Evolutionary conservation across 2,113 vertebrate genomes (phyloP).

Genomic region (Austrofundulus limnaeus): DNA sequence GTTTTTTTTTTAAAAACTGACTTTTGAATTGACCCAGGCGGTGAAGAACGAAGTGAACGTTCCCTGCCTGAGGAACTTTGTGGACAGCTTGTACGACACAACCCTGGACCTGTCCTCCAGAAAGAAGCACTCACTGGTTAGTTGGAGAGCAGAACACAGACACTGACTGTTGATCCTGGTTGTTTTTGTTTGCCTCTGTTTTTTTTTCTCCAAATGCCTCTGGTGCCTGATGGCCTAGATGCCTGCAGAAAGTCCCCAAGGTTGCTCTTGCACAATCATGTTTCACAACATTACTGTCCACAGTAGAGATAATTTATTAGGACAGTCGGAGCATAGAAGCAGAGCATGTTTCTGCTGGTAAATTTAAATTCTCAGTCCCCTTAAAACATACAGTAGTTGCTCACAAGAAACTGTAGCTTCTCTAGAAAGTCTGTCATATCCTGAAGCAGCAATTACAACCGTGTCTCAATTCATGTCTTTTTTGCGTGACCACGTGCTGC

Average conservation of each 20-base stretch:
- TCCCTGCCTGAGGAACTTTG: constrained; percentile 96
- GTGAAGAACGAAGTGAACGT: constrained; percentile 99
- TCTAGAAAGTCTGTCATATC: constrained; percentile 2
- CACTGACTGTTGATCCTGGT: constrained; percentile 19
- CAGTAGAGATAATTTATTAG: constrained; percentile 34
- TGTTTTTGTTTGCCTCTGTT: constrained; percentile 6
- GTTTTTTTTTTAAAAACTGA: not conserved
- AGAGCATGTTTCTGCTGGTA: not conserved
- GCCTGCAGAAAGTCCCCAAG: constrained; percentile 45
- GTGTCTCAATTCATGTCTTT: too few relatives aligned
- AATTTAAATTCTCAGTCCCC: not conserved
- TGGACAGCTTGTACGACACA: constrained; percentile 97
- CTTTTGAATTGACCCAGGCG: constrained; percentile 75
- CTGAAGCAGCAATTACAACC: constrained; percentile 14
- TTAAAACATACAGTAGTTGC: constrained; percentile 6
- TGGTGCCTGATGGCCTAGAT: constrained; percentile 27
- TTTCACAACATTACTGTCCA: constrained; percentile 11
- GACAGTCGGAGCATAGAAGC: constrained; percentile 7
- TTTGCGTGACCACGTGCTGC: too few relatives aligned
- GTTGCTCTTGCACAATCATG: constrained; percentile 25
- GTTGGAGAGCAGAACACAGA: constrained; percentile 58
- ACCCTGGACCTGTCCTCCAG: constrained; percentile 94
- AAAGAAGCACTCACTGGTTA: constrained; percentile 97
- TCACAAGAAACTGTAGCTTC: constrained; percentile 10
- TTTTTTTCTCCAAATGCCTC: constrained; percentile 15